Conservation (phyloP, 2,113 vertebrate species). For the Syngnathus floridae region DNA sequence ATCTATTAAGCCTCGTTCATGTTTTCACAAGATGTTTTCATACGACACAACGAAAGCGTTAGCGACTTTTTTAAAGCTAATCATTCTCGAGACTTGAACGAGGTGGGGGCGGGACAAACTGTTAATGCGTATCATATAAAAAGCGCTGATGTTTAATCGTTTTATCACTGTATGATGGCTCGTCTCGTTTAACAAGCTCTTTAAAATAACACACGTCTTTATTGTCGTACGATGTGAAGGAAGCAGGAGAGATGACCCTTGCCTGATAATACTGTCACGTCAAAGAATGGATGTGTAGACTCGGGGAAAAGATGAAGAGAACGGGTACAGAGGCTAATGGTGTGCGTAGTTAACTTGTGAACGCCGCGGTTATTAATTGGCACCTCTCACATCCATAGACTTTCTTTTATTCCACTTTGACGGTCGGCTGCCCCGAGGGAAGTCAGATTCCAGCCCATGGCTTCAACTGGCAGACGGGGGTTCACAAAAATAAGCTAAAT, state of each 20-base stretch:
- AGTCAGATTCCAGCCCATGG: slow-evolving; percentile 35
- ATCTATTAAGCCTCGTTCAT: neutral
- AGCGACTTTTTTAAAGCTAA: slow-evolving; percentile 51
- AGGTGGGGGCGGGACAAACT: slow-evolving; percentile 38
- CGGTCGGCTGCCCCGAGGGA: slow-evolving; percentile 26
- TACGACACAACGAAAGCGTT: slow-evolving; percentile 44
- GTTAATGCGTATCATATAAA: slow-evolving; percentile 63
- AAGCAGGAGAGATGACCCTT: slow-evolving; percentile 56
- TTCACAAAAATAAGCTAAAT: slow-evolving; percentile 41
- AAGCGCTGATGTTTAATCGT: slow-evolving; percentile 54
- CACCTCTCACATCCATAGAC: slow-evolving; percentile 37
- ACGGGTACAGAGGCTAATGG: slow-evolving; percentile 63
- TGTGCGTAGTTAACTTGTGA: slow-evolving; percentile 50
- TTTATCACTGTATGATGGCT: slow-evolving; percentile 52
- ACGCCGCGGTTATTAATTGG: slow-evolving; percentile 58
- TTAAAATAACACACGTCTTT: slow-evolving; percentile 59
- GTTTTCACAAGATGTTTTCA: slow-evolving; percentile 26
- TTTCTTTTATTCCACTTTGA: slow-evolving; percentile 40
- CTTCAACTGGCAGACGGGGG: slow-evolving; percentile 30
- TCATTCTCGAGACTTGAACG: slow-evolving; percentile 53
- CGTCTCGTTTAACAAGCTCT: slow-evolving; percentile 57
- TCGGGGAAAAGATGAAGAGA: slow-evolving; percentile 54
- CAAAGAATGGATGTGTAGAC: slow-evolving; percentile 63
- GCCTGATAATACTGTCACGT: slow-evolving; percentile 51
- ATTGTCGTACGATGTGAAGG: slow-evolving; percentile 41